phyloP scores from a whole-genome alignment of 2,888 invertebrate species.

The Athetis lepigone region DNA sequence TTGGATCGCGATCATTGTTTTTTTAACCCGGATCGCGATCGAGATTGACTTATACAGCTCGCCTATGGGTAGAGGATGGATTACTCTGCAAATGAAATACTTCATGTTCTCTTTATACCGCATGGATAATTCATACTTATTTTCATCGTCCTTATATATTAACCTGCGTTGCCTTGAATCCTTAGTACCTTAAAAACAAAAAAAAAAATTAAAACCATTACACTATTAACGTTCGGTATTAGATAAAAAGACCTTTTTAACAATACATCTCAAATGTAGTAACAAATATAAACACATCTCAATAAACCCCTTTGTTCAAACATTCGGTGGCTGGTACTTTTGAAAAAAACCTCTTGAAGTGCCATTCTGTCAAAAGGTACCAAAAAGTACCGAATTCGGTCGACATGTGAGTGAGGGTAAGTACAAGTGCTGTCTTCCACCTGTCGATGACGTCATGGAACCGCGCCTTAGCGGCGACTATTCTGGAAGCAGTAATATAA shows the following conservation, averaged over 20 bases:
- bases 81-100: no score
- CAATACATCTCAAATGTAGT: not conserved
- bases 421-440: constrained; percentile 68
- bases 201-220: no score
- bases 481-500: constrained; percentile 25
- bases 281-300: constrained; percentile 22
- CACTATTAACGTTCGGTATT: constrained; percentile 2
- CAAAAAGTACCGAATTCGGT: constrained; percentile 62
- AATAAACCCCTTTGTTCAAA: constrained; percentile 27
- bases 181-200: no score
- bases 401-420: constrained; percentile 53
- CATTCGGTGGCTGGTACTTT: constrained; percentile 60
- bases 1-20: no score
- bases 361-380: constrained; percentile 59
- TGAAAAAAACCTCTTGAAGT: constrained; percentile 60
- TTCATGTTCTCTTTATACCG: no score
- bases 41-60: no score
- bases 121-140: no score
- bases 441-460: constrained; percentile 65
- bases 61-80: no score
- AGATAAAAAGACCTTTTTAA: not conserved
- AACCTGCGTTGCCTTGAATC: no score
- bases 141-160: no score
- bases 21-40: no score
- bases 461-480: constrained; percentile 42